Evolutionary conservation across 2,888 invertebrate genomes (phyloP).

Genomic region (Mesorhabditis belari): DNA sequence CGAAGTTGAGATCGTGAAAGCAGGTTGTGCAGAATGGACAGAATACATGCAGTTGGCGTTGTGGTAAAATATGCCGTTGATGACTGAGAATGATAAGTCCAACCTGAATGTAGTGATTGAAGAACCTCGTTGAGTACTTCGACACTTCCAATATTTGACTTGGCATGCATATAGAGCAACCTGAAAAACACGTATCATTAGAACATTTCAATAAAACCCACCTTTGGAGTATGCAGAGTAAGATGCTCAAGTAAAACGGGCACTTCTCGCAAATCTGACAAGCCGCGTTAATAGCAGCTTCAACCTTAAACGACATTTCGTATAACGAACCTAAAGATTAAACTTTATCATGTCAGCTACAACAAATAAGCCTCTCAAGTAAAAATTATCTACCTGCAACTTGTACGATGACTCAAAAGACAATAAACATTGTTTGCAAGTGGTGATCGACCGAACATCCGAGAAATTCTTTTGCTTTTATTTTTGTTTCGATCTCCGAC

Average conservation of each 20-base stretch:
- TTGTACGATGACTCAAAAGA: not conserved
- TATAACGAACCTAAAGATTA: not conserved
- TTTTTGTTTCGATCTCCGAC: too few relatives aligned
- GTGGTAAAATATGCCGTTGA: too few relatives aligned
- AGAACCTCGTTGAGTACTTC: not conserved
- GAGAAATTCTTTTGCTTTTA: too few relatives aligned
- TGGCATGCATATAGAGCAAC: not conserved
- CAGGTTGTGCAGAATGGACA: not conserved
- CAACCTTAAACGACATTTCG: not conserved
- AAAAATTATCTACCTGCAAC: too few relatives aligned
- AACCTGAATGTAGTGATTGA: not conserved
- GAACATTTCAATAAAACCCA: not conserved
- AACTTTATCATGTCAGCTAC: not conserved
- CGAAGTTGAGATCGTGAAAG: not conserved
- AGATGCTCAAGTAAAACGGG: not conserved
- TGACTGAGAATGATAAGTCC: too few relatives aligned
- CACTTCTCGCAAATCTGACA: not conserved
- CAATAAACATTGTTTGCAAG: not conserved
- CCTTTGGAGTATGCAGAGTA: not conserved
- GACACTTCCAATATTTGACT: not conserved
- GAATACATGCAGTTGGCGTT: not conserved
- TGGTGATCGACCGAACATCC: not conserved
- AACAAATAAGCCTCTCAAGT: too few relatives aligned
- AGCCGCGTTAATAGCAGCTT: not conserved
- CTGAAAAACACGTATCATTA: not conserved